Percentiles rank a stretch among this genome's conserved stretches.
Evolutionary conservation across 2,113 vertebrate species (phyloP).

Genomic region (Uria aalge): DNA sequence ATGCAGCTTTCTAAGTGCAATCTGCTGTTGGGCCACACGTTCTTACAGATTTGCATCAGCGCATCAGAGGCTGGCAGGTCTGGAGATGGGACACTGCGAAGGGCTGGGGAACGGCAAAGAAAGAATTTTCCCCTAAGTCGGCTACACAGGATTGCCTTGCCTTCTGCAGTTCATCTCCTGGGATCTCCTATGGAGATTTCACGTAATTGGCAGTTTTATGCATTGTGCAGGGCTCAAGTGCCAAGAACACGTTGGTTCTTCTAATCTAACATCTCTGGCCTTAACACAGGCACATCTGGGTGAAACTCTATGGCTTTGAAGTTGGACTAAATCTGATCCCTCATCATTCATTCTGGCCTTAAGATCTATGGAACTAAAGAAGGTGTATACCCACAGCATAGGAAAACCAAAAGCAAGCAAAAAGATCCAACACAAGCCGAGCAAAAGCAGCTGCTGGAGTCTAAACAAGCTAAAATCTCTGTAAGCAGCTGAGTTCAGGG

Average conservation of each 20-base stretch:
- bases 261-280: background rate
- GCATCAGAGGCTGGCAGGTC: background rate
- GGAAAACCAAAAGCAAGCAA: background rate
- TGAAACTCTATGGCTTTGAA: background rate
- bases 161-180: background rate
- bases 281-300: background rate
- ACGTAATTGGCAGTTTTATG: background rate
- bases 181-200: background rate
- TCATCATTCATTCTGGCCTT: background rate
- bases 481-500: background rate
- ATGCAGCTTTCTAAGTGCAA: background rate
- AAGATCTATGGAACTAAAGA: background rate
- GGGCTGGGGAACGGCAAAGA: background rate
- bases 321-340: background rate
- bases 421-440: background rate
- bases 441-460: background rate
- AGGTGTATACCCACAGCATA: background rate
- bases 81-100: background rate
- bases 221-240: background rate
- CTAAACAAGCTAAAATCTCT: background rate
- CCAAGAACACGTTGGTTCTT: background rate
- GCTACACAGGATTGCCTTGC: background rate
- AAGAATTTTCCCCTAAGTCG: background rate
- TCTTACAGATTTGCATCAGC: background rate
- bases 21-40: fast-evolving